Evolutionary conservation across 2,113 vertebrate genomes (phyloP).

Genomic region (Notiomystis cincta): DNA sequence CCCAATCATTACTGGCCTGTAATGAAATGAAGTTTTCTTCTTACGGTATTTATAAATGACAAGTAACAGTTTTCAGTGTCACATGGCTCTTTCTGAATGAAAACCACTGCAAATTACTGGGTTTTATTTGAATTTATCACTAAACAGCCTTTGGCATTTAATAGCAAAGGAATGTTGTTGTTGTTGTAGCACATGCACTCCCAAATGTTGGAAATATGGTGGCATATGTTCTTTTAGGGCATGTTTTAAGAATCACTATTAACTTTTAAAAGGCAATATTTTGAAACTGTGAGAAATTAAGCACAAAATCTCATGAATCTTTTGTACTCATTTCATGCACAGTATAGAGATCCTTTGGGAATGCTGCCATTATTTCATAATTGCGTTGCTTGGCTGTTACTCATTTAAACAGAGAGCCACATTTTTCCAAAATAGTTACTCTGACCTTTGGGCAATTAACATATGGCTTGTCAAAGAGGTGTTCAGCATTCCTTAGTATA

Average conservation of each 20-base stretch:
- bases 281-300: background rate
- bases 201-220: background rate
- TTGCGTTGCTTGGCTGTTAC: background rate
- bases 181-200: background rate
- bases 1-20: background rate
- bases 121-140: background rate
- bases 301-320: background rate
- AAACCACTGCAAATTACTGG: background rate
- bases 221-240: background rate
- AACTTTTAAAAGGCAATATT: background rate
- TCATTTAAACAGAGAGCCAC: background rate
- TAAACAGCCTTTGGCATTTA: slow-evolving; percentile 12
- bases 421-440: background rate
- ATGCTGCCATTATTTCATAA: background rate
- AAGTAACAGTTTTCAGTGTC: background rate
- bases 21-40: background rate
- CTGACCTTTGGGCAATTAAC: background rate
- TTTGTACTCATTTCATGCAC: background rate
- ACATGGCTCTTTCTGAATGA: background rate
- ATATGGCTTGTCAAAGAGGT: background rate
- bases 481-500: background rate
- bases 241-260: background rate
- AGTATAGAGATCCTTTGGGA: background rate
- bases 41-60: background rate
- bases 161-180: background rate